Base-by-base conservation (phyloP, 2,113 vertebrate genomes). In the Cacatua alba region DNA sequence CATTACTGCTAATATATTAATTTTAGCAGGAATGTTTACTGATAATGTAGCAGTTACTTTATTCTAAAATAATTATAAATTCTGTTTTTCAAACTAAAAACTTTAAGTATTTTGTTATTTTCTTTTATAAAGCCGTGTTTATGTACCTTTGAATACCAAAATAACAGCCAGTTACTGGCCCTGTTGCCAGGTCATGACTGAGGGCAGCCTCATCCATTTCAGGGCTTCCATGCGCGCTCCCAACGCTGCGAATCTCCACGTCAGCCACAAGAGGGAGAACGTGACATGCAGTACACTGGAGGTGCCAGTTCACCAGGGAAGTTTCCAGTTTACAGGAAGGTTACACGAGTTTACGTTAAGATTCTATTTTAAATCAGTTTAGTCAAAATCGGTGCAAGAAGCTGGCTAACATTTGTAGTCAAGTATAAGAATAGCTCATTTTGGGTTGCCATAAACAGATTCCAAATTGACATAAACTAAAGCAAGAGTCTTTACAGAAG, bases 241-340 rank as follows among this genome's bases (percentile, higher is more conserved):
- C 59, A 10, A 11, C 41, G 0, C 79, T 75, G 78, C 33, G 15
- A 29, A 39, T 68, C 14, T 67, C 35, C 33, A 2, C 0, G 23
- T 9, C 72, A 25, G 65, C 95, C 97, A 74, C 81, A 52, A 97
- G 96, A 95, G 97, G 97, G 97, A 81, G 83, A 68, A 83, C 89
- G 62, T 8, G 91, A 31, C 88, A 48, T 46, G 88, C 52, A 37
- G 31, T 29, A 57, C 9, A 3, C 44, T 3, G 11, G 7, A 11
- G 62, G 14, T 7, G 21, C 60, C 64, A 29, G 41, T 15, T 53
- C 51, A 3, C 16, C 15, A 5, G 24, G 13, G 52, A 13, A n/a
- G n/a, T 5, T 69, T 64, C 67, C 88, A 17, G 52, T 52, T 25
- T 9, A 52, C 79, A 35, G 72, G 11, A 29, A 26, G 53, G 41